Evolutionary conservation across 2,113 vertebrate genomes (phyloP).

Genomic region (Emydocephalus ijimae): DNA sequence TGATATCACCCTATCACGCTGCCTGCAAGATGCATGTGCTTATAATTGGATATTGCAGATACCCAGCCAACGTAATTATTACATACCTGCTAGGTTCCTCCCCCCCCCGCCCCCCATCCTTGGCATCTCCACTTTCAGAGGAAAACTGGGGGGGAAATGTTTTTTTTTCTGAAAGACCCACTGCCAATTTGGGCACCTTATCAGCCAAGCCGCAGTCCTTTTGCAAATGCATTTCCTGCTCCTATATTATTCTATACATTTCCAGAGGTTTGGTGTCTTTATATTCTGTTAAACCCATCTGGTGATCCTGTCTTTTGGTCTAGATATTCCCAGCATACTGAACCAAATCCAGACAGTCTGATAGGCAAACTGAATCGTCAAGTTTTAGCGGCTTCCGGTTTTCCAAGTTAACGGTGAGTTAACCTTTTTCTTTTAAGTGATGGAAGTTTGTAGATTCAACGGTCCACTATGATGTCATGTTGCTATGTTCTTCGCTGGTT

Average conservation of each 20-base stretch:
- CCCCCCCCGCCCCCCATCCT: fast-evolving
- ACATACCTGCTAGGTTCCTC: neutral
- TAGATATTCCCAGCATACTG: neutral
- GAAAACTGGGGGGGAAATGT: neutral
- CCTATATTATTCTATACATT: neutral
- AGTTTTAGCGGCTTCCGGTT: neutral
- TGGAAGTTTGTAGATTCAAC: too few relatives aligned
- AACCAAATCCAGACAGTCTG: neutral
- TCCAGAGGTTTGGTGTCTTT: neutral
- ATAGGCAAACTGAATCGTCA: neutral
- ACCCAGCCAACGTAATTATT: neutral
- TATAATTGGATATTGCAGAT: neutral
- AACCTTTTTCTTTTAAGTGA: neutral
- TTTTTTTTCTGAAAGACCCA: neutral
- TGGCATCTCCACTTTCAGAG: neutral
- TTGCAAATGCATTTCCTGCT: neutral
- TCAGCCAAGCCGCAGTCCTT: neutral
- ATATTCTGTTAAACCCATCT: neutral
- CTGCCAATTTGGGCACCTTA: neutral
- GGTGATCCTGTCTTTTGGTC: neutral
- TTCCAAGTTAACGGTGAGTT: neutral
- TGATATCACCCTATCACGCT: neutral
- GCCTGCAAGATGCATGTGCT: neutral
- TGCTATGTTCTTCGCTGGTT: neutral
- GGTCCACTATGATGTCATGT: neutral